A percentile compares a stretch with the other conserved stretches of the same genome.
These are phyloP conservation scores for Ceuthmochares aereus DNA, from an alignment of 2,113 vertebrate species.

Conservation along the genomic window DNA sequence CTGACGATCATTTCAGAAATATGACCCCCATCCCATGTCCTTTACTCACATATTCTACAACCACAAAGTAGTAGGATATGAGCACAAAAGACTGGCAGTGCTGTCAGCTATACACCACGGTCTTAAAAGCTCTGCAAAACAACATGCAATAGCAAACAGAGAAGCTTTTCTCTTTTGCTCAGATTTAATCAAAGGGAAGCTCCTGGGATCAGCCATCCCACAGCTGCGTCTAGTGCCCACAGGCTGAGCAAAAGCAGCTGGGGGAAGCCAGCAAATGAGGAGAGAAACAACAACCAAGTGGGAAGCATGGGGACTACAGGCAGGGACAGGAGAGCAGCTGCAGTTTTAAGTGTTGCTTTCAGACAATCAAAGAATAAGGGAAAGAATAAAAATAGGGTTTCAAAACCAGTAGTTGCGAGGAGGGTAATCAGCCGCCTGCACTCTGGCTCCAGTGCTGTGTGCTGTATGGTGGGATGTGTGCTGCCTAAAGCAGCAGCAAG, in stretches of 20 bases:
- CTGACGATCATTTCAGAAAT: background rate
- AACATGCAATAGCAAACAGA: background rate
- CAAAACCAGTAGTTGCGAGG: background rate
- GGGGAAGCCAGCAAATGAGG: background rate
- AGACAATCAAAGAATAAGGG: background rate
- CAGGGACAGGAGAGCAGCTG: background rate
- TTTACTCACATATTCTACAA: background rate
- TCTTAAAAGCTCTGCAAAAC: background rate
- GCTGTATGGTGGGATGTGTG: background rate
- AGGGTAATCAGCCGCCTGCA: background rate
- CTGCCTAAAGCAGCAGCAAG: background rate
- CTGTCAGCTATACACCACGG: rapidly evolving
- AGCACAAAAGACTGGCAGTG: background rate
- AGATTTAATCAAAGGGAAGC: background rate
- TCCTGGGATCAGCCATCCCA: background rate
- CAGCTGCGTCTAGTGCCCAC: background rate
- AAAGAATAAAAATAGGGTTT: background rate
- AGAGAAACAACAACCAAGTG: background rate
- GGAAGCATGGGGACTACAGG: background rate
- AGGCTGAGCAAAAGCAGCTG: background rate
- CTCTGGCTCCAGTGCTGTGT: background rate
- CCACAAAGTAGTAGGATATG: background rate
- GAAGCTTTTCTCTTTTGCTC: background rate
- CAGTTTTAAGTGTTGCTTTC: background rate
- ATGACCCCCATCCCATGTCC: rapidly evolving